phyloP scores from a whole-genome alignment of 2,888 invertebrate species.

The Arctia plantaginis region DNA sequence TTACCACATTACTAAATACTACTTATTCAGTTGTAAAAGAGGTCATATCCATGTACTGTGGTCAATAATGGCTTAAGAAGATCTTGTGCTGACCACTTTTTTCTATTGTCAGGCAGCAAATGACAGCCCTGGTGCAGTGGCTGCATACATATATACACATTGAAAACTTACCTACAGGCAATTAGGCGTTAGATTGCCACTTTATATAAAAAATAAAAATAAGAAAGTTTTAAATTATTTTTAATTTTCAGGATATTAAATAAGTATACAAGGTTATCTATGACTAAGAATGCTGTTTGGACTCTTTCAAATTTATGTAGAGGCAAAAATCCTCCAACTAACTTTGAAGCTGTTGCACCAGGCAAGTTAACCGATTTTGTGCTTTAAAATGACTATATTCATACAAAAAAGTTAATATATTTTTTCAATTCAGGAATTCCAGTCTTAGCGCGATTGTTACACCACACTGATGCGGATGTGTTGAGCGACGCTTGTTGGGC shows the following conservation, averaged over 20 bases:
- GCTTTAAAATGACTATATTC: background rate
- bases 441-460: slow-evolving; percentile 94
- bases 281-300: slow-evolving; percentile 99
- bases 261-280: slow-evolving; percentile 92
- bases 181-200: background rate
- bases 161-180: background rate
- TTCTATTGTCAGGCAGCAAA: slow-evolving; percentile 1
- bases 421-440: slow-evolving; percentile 88
- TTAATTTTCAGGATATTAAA: slow-evolving; percentile 90
- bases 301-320: slow-evolving; percentile 98
- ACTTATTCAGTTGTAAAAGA: no score
- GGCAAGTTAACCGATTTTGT: slow-evolving; percentile 57
- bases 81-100: background rate
- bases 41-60: background rate
- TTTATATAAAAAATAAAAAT: background rate
- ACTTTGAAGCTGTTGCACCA: slow-evolving; percentile 92
- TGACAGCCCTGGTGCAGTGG: background rate
- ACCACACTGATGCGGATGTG: slow-evolving; percentile 95
- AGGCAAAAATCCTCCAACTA: slow-evolving; percentile 98
- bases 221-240: background rate
- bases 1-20: no score
- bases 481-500: slow-evolving; percentile 99
- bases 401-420: background rate
- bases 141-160: background rate
- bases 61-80: background rate